Conservation (phyloP, 1,140 invertebrate genomes). For the Lucilia sericata region DNA sequence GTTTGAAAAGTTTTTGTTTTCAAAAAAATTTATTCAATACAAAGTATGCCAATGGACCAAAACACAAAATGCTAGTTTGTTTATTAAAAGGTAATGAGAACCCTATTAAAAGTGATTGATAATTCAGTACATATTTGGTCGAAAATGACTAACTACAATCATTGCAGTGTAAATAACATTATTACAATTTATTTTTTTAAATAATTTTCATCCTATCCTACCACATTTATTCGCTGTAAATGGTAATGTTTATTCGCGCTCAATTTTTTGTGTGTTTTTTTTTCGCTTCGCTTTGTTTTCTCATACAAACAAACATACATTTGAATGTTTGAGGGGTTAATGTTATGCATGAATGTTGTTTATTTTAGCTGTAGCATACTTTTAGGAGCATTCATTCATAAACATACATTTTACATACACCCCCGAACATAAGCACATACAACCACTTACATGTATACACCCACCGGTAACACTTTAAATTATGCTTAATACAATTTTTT, state of each 20-base stretch:
- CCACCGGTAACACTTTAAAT: conserved; percentile 10
- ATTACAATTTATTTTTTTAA: too few relatives aligned
- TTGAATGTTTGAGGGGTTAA: conserved; percentile 5
- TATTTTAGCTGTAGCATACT: conserved; percentile 10
- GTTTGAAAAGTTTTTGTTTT: too few relatives aligned
- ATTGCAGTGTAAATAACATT: too few relatives aligned
- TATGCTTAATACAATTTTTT: conserved; percentile 12
- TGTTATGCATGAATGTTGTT: conserved; percentile 20
- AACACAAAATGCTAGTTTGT: too few relatives aligned
- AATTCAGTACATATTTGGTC: too few relatives aligned
- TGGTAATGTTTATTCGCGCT: neutral
- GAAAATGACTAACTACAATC: too few relatives aligned
- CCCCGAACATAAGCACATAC: neutral
- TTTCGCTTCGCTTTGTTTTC: neutral
- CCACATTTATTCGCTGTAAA: neutral
- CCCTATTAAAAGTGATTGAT: too few relatives aligned
- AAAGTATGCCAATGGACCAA: too few relatives aligned
- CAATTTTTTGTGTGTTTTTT: neutral
- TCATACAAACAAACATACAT: neutral
- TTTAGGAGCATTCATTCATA: conserved; percentile 2
- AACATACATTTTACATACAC: neutral
- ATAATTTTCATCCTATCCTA: too few relatives aligned
- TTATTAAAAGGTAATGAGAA: too few relatives aligned
- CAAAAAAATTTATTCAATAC: too few relatives aligned
- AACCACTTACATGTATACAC: neutral